Conservation (phyloP, 2,888 invertebrate species). For the Cartodere bifasciata region DNA sequence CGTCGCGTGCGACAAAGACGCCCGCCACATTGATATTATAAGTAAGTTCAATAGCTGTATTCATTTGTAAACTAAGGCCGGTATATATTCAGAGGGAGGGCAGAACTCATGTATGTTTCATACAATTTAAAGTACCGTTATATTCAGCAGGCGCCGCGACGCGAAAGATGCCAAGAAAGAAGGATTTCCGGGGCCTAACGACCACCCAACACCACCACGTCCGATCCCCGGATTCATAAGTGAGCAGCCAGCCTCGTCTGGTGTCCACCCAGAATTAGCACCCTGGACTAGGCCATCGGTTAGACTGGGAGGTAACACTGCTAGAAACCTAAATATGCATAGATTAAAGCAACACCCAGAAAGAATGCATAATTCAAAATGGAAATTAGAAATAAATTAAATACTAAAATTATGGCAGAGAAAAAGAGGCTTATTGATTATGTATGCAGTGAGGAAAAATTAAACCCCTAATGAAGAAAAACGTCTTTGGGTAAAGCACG, state of each 20-base stretch:
- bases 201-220: constrained; percentile 4
- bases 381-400: constrained; percentile 41
- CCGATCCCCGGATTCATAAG: constrained; percentile 16
- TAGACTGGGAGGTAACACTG: too few species aligned
- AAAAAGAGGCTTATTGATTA: constrained; percentile 37
- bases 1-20: constrained; percentile 27
- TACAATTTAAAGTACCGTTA: constrained; percentile 42
- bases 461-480: constrained; percentile 38
- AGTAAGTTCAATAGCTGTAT: constrained; percentile 60
- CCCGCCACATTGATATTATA: constrained; percentile 54
- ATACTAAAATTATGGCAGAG: constrained; percentile 38
- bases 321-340: constrained; percentile 32
- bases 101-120: constrained; percentile 46
- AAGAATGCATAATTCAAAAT: constrained; percentile 38
- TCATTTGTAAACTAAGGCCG: constrained; percentile 52
- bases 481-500: constrained; percentile 32
- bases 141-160: constrained; percentile 32
- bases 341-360: constrained; percentile 27
- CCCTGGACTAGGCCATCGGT: not conserved
- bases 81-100: constrained; percentile 36
- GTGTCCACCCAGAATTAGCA: constrained; percentile 1
- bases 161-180: constrained; percentile 23
- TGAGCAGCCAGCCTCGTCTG: constrained; percentile 12
- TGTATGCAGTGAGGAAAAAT: constrained; percentile 39
- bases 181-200: constrained; percentile 24